Evolutionary conservation across 2,113 vertebrate genomes (phyloP).

Genomic region (Aegithalos caudatus): DNA sequence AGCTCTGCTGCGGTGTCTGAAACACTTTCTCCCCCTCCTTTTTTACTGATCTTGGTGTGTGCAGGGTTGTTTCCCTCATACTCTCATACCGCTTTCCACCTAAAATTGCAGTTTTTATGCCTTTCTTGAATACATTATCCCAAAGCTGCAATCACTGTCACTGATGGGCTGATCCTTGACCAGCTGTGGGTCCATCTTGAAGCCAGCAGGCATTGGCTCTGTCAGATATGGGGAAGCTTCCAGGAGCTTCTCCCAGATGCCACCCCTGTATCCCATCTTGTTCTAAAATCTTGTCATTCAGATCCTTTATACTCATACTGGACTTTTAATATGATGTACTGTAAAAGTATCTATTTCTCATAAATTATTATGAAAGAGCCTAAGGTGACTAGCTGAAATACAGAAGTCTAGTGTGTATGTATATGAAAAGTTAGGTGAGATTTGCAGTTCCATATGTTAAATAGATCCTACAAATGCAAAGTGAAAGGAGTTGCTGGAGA

Average conservation of each 20-base stretch:
- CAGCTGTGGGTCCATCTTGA: background rate
- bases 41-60: background rate
- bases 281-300: background rate
- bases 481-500: background rate
- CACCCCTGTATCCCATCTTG: background rate
- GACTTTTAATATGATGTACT: background rate
- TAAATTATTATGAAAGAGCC: background rate
- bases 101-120: background rate
- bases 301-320: background rate
- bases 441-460: background rate
- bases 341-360: background rate
- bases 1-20: background rate
- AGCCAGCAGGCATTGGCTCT: background rate
- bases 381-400: background rate
- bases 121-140: background rate
- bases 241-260: background rate
- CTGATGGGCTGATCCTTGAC: background rate
- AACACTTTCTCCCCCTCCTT: background rate
- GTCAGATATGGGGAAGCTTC: background rate
- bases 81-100: background rate
- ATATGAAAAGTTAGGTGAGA: background rate
- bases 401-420: background rate
- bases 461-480: background rate
- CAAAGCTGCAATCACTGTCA: background rate
- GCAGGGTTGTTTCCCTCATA: fast-evolving